These are phyloP conservation scores for Drosophila neotestacea DNA, from an alignment of 2,888 invertebrate genomes.

Conservation along the genomic window DNA sequence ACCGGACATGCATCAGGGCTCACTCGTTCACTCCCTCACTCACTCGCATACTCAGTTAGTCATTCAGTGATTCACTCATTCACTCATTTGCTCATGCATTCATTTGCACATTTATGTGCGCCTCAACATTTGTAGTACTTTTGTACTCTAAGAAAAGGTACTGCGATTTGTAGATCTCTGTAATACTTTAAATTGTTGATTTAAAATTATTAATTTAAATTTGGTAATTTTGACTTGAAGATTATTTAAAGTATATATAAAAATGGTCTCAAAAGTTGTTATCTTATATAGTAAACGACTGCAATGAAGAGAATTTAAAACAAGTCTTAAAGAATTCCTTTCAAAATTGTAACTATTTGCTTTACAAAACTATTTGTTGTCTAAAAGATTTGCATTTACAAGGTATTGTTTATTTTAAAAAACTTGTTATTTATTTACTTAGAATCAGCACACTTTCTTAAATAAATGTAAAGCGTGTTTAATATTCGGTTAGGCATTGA, in stretches of 20 bases:
- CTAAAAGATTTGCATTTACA: too few species aligned
- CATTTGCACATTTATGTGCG: slow-evolving; percentile 35
- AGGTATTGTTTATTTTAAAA: not conserved
- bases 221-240: too few species aligned
- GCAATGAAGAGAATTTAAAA: too few species aligned
- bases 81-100: slow-evolving; percentile 35
- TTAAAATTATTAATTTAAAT: too few species aligned
- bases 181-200: too few species aligned
- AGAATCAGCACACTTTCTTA: not conserved
- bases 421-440: not conserved
- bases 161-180: not conserved
- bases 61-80: slow-evolving; percentile 66
- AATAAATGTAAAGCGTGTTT: slow-evolving; percentile 32
- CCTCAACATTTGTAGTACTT: slow-evolving; percentile 25
- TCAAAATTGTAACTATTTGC: too few species aligned
- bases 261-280: too few species aligned
- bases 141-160: not conserved
- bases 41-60: slow-evolving; percentile 29
- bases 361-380: too few species aligned
- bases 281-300: too few species aligned
- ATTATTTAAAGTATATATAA: too few species aligned
- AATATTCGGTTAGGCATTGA: slow-evolving; percentile 4
- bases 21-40: slow-evolving; percentile 32
- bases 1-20: slow-evolving; percentile 76
- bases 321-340: too few species aligned